Conservation (phyloP, 2,113 vertebrate species). For the Clupea harengus region DNA sequence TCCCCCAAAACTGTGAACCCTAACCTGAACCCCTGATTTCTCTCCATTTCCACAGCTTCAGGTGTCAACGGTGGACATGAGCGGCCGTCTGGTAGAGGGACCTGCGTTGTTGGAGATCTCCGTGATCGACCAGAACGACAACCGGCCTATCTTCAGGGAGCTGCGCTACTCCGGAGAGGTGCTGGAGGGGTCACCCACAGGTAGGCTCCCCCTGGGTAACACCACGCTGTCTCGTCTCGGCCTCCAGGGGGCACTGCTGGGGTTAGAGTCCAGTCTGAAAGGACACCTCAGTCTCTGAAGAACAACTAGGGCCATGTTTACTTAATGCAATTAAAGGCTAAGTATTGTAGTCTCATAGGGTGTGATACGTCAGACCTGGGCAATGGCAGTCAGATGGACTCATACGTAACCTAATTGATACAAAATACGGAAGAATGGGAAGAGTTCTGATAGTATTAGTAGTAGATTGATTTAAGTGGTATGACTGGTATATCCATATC, state of each 20-base stretch:
- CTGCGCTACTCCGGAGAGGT: conserved; percentile 87
- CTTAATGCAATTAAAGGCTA: background rate
- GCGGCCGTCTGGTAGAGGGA: conserved; percentile 81
- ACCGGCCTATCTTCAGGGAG: conserved; percentile 90
- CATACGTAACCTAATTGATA: background rate
- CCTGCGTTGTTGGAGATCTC: conserved; percentile 77
- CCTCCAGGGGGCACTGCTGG: background rate
- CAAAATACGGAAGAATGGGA: background rate
- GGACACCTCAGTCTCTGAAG: background rate
- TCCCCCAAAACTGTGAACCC: background rate
- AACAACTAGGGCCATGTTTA: background rate
- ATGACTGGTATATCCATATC: background rate
- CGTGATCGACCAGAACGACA: conserved; percentile 97
- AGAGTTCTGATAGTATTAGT: background rate
- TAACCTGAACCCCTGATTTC: background rate
- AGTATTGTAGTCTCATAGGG: background rate
- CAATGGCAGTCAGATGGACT: background rate
- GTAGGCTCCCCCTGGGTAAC: conserved; percentile 59
- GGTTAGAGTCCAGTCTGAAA: background rate
- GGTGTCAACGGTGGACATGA: conserved; percentile 82
- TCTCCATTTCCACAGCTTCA: conserved; percentile 73
- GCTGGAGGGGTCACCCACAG: conserved; percentile 92
- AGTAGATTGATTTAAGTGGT: background rate
- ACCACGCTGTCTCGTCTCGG: background rate
- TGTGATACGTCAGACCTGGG: background rate